These are phyloP conservation scores for Podabrus alpinus DNA, from an alignment of 2,888 invertebrate genomes.

Conservation along the genomic window DNA sequence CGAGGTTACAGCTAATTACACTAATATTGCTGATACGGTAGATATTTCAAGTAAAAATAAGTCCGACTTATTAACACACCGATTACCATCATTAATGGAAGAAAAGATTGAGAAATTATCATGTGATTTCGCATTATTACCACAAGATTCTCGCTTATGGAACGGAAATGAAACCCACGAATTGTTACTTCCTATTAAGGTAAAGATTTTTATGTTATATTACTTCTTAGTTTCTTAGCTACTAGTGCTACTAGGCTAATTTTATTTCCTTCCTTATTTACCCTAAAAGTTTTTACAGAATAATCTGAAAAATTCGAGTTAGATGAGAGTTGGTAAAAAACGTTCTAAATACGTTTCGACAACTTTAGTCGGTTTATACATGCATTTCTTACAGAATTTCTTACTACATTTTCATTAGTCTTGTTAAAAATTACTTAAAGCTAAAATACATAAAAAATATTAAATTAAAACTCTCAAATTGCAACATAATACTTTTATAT, in stretches of 20 bases:
- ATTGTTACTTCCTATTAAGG: constrained; percentile 67
- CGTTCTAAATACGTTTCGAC: background rate
- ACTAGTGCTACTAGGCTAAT: background rate
- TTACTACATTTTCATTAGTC: background rate
- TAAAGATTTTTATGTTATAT: constrained; percentile 53
- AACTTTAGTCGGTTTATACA: background rate
- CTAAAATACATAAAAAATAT: background rate
- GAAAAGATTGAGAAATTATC: constrained; percentile 68
- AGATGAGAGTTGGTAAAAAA: background rate
- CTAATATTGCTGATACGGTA: background rate
- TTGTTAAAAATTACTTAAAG: background rate
- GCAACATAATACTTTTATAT: background rate
- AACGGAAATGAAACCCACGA: constrained; percentile 75
- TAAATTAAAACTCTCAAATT: background rate
- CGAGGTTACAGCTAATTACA: background rate
- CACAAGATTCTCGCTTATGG: constrained; percentile 69
- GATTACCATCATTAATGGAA: constrained; percentile 45
- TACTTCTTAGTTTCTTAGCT: background rate
- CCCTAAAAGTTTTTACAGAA: background rate
- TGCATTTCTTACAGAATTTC: background rate
- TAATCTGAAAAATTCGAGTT: background rate
- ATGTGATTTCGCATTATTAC: constrained; percentile 68
- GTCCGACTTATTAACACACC: background rate
- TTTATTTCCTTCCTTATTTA: background rate
- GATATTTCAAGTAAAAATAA: background rate